These are phyloP conservation scores for Chiropotes sagulatus DNA, from an alignment of 2,797 vertebrate species.

Conservation along the genomic window DNA sequence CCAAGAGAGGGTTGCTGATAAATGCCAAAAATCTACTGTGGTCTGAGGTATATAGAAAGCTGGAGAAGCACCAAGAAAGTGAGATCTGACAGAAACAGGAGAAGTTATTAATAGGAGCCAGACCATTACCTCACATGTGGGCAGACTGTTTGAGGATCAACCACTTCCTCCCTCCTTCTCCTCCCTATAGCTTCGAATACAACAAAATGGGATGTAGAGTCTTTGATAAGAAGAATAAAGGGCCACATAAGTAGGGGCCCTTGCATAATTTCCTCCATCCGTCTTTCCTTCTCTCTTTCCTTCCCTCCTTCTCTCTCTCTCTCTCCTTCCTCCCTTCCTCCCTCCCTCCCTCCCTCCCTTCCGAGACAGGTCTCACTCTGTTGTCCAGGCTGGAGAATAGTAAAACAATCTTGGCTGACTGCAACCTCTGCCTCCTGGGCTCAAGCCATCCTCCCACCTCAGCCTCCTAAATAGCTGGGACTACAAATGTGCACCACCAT, in stretches of 20 bases:
- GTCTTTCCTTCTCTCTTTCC: no score
- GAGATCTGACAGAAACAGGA: not conserved
- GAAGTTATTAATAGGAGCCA: not conserved
- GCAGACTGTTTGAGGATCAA: not conserved
- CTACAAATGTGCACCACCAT: not conserved
- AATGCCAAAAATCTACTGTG: not conserved
- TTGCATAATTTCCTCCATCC: no score
- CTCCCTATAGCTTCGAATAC: not conserved
- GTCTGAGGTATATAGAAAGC: not conserved
- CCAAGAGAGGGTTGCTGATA: not conserved
- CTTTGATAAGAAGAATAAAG: not conserved
- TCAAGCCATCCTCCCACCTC: not conserved
- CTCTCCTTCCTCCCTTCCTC: accelerated
- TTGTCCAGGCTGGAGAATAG: not conserved
- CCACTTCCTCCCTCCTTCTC: not conserved
- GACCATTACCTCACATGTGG: not conserved
- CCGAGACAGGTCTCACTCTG: not conserved
- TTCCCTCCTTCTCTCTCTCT: not conserved
- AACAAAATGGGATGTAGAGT: not conserved
- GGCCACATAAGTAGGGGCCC: not conserved
- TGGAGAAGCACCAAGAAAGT: not conserved
- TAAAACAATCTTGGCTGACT: not conserved
- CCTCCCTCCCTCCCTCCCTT: not conserved
- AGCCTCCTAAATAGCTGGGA: not conserved
- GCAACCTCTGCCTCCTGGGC: not conserved